Conservation (phyloP, 2,113 vertebrate genomes). For the Malurus elegans region DNA sequence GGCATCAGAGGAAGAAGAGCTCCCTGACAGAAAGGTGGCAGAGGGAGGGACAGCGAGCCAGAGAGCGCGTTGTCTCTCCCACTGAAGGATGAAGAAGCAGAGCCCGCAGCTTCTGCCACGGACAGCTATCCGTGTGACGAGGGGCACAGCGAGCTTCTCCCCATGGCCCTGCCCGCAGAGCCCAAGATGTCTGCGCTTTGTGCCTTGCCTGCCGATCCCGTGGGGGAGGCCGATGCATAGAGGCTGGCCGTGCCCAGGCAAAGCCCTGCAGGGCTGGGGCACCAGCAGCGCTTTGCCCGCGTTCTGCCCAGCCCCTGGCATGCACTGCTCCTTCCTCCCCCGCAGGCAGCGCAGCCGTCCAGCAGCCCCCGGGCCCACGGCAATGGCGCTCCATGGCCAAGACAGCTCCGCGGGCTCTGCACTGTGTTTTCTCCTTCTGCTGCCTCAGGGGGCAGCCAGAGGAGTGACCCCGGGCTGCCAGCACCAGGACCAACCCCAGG, state of each 20-base stretch:
- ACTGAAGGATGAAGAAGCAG: background rate
- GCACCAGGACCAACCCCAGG: no score
- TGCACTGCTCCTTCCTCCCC: no score
- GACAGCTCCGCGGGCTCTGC: no score
- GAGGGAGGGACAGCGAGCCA: background rate
- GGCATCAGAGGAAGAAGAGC: no score
- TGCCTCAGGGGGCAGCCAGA: no score
- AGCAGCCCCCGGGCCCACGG: no score
- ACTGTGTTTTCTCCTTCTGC: no score
- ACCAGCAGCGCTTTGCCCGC: fast-evolving
- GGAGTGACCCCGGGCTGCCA: no score
- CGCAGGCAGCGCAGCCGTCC: no score
- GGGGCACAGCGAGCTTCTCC: background rate
- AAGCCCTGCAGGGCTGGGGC: background rate
- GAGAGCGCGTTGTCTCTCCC: fast-evolving
- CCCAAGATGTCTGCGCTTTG: fast-evolving
- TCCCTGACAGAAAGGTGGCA: background rate
- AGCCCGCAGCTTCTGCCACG: background rate
- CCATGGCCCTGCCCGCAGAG: fast-evolving
- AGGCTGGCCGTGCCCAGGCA: background rate
- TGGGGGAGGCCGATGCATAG: fast-evolving
- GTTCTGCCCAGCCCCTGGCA: background rate
- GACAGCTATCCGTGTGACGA: fast-evolving
- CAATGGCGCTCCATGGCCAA: no score
- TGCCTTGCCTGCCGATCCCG: fast-evolving